These are phyloP conservation scores for Oreochromis niloticus DNA, from an alignment of 2,113 vertebrate species.

Conservation along the genomic window DNA sequence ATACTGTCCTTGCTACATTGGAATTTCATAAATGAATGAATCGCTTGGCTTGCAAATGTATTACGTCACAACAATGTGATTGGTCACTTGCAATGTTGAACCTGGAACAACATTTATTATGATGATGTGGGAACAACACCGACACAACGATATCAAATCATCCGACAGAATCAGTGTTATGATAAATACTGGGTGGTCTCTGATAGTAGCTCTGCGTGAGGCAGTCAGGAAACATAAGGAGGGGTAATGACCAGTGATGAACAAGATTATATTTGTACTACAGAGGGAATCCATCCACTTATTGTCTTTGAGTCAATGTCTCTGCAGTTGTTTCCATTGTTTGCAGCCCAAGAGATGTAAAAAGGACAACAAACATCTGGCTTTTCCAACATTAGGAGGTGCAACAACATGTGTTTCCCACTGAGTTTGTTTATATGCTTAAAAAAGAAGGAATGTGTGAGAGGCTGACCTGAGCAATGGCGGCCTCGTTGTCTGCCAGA, in stretches of 20 bases:
- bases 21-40: too few species aligned
- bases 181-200: not conserved
- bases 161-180: not conserved
- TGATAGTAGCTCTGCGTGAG: not conserved
- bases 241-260: not conserved
- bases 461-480: conserved; percentile 83
- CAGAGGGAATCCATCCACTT: not conserved
- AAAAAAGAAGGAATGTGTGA: not conserved
- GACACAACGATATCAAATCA: too few species aligned
- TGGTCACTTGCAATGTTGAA: too few species aligned
- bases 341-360: not conserved
- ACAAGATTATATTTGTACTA: not conserved
- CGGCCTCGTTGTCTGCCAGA: conserved; percentile 89
- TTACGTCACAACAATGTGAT: too few species aligned
- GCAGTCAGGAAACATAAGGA: not conserved
- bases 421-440: not conserved
- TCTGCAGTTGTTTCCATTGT: not conserved
- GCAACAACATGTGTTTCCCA: not conserved
- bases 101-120: too few species aligned
- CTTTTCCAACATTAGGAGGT: not conserved
- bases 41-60: too few species aligned
- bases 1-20: too few species aligned
- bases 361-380: not conserved
- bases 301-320: not conserved
- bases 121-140: too few species aligned